Conservation (phyloP, 1,140 invertebrate species). For the Oscheius sp. region DNA sequence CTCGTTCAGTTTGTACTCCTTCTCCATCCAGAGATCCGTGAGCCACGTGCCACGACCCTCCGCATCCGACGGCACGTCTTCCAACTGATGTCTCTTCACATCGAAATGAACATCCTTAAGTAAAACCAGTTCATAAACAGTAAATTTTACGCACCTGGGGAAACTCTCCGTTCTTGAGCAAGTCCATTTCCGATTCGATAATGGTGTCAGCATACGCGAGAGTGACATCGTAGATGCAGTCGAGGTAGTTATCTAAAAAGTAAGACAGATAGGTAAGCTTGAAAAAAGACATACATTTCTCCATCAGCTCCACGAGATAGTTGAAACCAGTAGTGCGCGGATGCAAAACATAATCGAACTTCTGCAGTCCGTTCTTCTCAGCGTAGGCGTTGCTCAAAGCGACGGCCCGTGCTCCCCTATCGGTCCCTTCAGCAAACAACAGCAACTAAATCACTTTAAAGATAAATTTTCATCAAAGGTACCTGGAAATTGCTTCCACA, state of each 20-base stretch:
- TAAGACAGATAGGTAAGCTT: neutral
- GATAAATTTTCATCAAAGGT: neutral
- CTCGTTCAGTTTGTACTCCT: conserved; percentile 65
- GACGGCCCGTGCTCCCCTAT: conserved; percentile 70
- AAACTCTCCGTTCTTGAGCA: conserved; percentile 68
- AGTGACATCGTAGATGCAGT: conserved; percentile 77
- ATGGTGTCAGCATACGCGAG: conserved; percentile 71
- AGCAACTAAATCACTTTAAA: conserved; percentile 65
- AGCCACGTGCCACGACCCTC: conserved; percentile 69
- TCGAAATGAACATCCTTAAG: conserved; percentile 71
- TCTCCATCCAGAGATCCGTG: conserved; percentile 71
- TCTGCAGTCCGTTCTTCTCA: conserved; percentile 68
- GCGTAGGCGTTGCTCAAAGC: conserved; percentile 73
- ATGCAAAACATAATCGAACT: conserved; percentile 75
- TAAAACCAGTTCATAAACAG: neutral
- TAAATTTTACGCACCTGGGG: conserved; percentile 63
- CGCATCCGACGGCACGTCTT: conserved; percentile 62
- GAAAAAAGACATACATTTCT: conserved; percentile 64
- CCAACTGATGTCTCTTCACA: conserved; percentile 69
- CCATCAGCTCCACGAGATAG: conserved; percentile 70
- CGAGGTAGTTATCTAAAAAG: conserved; percentile 66
- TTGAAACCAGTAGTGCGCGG: conserved; percentile 81
- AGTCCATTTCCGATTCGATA: conserved; percentile 71
- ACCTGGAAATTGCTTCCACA: conserved; percentile 67
- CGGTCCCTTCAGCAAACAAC: conserved; percentile 83